Evolutionary conservation across 1,140 invertebrate genomes (phyloP), one percentile per base, ranked within the genome.

Genomic region (Epicauta chinensis): DNA sequence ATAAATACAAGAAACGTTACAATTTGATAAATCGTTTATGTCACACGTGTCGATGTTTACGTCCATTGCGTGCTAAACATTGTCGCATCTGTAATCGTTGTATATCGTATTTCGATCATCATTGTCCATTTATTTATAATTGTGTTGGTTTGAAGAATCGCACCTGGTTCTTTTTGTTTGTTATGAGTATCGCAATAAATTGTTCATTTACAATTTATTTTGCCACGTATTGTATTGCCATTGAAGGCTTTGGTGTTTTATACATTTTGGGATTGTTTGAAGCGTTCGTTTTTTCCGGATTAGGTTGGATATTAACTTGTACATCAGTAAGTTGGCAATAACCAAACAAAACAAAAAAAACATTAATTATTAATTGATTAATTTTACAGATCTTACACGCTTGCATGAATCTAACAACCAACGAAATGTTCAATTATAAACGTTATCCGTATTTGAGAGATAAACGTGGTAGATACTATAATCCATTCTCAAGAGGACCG

Each of bases 91-190:
- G 93, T 70, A 92, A 93, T 65, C 80, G 92, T 55, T 97, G 92
- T 68, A 89, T 95, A 1, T 83, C 84, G 1, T 89, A 92, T 65
- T 95, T 95, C 61, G 93, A 97, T 67, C 93, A 97, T 71, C 93
- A 97, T 62, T 97, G 93, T 67, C 91, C 91, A 0, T 96, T 93
- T 64, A 92, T 97, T 57, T 91, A 93, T 68, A 95, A 94, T 66
- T 97, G 93, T 70, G 89, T 97, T 7, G 89, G 89, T 2, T 71
- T 91, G 13, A 78, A 81, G 35, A 92, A 92, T 67, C 77, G 87
- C 65, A 89, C 89, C 75, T 94, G 91, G 90, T 95, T 95, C 71
- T 89, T 92, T 68, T 71, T 91, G 36, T 93, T 93, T 68, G 87
- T 92, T 0, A 79, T 89, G 72, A 86, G 84, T 60, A 80, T 93